These are phyloP conservation scores for Esox lucius DNA, from an alignment of 2,797 vertebrate genomes.

Conservation along the genomic window DNA sequence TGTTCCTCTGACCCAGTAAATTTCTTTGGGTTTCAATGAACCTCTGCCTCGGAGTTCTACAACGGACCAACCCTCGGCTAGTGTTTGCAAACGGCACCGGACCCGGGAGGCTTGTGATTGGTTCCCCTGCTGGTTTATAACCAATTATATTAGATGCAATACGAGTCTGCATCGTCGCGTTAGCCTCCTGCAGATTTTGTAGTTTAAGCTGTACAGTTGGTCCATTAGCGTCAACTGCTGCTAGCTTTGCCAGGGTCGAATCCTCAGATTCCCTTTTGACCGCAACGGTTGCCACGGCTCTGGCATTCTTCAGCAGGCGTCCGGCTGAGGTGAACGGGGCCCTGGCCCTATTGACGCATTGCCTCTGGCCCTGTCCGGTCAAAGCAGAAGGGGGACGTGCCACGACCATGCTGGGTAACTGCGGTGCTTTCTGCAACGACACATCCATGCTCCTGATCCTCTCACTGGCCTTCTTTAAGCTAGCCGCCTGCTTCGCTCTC, in stretches of 20 bases:
- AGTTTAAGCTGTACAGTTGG: conserved; percentile 37
- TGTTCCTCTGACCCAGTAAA: conserved; percentile 54
- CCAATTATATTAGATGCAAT: conserved; percentile 3
- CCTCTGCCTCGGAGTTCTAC: conserved; percentile 59
- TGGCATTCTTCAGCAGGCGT: conserved; percentile 25
- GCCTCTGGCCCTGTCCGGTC: conserved; percentile 44
- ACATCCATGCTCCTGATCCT: conserved; percentile 32
- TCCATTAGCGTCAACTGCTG: conserved; percentile 22
- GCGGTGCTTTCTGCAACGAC: conserved; percentile 31
- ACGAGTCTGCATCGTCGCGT: background rate
- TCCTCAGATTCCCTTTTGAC: conserved; percentile 44
- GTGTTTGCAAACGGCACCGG: conserved; percentile 34
- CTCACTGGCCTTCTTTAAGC: conserved; percentile 53
- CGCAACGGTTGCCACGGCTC: conserved; percentile 18
- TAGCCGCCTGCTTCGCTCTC: conserved; percentile 70
- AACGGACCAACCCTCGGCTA: conserved; percentile 39
- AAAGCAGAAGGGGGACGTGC: conserved; percentile 37
- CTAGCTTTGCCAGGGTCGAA: conserved; percentile 14
- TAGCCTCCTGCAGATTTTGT: conserved; percentile 23
- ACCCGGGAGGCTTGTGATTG: conserved; percentile 39
- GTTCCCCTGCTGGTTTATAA: conserved; percentile 42
- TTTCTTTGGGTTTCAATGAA: conserved; percentile 58
- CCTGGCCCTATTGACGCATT: conserved; percentile 26
- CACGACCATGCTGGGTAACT: conserved; percentile 15
- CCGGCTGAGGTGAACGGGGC: conserved; percentile 18